These are phyloP conservation scores for Schizopygopsis malacanthus DNA, from an alignment of 2,797 vertebrate genomes.

Conservation along the genomic window DNA sequence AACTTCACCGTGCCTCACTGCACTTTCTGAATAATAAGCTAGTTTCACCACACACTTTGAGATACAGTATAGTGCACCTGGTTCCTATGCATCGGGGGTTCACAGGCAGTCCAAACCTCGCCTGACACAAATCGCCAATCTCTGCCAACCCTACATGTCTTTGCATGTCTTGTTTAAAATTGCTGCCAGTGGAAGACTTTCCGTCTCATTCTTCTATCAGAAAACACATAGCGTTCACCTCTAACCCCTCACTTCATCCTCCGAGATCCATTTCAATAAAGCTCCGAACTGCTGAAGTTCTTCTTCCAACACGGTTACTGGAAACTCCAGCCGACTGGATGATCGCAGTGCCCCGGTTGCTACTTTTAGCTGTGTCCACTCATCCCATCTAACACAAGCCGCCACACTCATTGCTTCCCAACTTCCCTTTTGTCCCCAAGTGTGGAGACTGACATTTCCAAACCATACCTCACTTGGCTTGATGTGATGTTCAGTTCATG, in stretches of 20 bases:
- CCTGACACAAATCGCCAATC: slow-evolving; percentile 27
- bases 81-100: slow-evolving; percentile 3
- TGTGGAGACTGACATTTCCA: slow-evolving; percentile 52
- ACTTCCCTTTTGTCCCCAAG: slow-evolving; percentile 38
- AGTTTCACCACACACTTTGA: slow-evolving; percentile 3
- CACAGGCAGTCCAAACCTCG: slow-evolving; percentile 44
- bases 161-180: slow-evolving; percentile 54
- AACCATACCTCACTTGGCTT: slow-evolving; percentile 37
- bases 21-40: not conserved
- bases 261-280: slow-evolving; percentile 46
- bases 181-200: slow-evolving; percentile 14
- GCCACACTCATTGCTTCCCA: slow-evolving; percentile 50
- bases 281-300: slow-evolving; percentile 30
- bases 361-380: slow-evolving; percentile 21
- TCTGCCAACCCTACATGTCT: slow-evolving; percentile 40
- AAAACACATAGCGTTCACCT: slow-evolving; percentile 35
- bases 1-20: not conserved
- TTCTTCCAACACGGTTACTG: slow-evolving; percentile 3
- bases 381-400: slow-evolving; percentile 7
- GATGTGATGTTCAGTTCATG: slow-evolving; percentile 43
- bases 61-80: slow-evolving; percentile 45
- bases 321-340: slow-evolving; percentile 9
- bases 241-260: slow-evolving; percentile 31
- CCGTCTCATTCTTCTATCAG: slow-evolving; percentile 29
- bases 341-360: slow-evolving; percentile 22